phyloP scores from a whole-genome alignment of 1,140 invertebrate species.

The Homarus americanus region DNA sequence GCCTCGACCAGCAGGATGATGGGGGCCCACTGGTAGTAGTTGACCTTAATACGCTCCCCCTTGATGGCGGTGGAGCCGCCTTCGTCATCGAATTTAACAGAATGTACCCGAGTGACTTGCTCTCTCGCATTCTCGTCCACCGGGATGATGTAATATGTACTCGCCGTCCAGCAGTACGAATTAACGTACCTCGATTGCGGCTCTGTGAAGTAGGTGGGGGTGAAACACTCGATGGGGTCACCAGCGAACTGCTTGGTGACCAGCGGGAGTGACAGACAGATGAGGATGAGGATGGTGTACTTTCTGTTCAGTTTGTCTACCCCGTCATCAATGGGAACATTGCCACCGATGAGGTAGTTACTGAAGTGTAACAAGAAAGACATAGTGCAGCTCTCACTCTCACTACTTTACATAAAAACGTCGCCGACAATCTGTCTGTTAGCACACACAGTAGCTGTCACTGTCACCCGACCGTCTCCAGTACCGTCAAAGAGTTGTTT shows the following conservation, averaged over 20 bases:
- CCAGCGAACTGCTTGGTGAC: conserved; percentile 82
- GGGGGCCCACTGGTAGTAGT: conserved; percentile 82
- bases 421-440: too few species aligned
- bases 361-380: conserved; percentile 78
- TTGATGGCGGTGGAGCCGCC: conserved; percentile 59
- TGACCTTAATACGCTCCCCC: conserved; percentile 76
- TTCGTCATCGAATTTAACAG: conserved; percentile 73
- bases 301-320: conserved; percentile 81
- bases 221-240: conserved; percentile 80
- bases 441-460: not conserved
- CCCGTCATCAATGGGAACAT: conserved; percentile 81
- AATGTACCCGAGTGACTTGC: conserved; percentile 75
- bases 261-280: conserved; percentile 81
- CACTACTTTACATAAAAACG: too few species aligned
- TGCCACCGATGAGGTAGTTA: conserved; percentile 78
- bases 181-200: conserved; percentile 78
- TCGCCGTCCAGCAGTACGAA: conserved; percentile 78
- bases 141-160: conserved; percentile 78
- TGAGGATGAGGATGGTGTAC: conserved; percentile 81
- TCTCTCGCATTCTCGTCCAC: conserved; percentile 74
- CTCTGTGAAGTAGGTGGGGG: conserved; percentile 79
- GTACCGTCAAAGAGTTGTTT: too few species aligned
- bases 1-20: conserved; percentile 81
- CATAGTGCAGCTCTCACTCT: conserved; percentile 70
- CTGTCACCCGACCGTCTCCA: too few species aligned